Base-by-base conservation (phyloP, 2,113 vertebrate genomes). In the Chloebia gouldiae region DNA sequence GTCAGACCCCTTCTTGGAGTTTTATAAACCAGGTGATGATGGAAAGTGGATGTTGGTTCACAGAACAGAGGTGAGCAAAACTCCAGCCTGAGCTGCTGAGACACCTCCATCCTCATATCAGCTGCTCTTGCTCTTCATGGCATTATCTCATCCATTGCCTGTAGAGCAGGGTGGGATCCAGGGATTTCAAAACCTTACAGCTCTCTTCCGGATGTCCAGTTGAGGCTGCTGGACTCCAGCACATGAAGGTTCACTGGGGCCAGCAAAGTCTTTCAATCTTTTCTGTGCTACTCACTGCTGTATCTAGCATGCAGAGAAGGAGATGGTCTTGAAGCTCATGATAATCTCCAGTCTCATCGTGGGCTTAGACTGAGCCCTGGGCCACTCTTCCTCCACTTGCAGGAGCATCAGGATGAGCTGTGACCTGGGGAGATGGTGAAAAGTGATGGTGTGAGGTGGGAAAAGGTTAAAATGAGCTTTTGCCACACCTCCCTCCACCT, bases 41-140 rank as follows among this genome's bases (percentile, higher is more conserved):
- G 98, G 98, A 51, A 99, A 99, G 91, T 99, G 99, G 99, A 99
- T 99, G 99, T 98, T 99, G 95, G 99, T 99, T 44, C 99, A 99
- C 96, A 98, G 99, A 96, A 99, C 99, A 14, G 99, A 99, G 98
- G 99, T 99, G 95, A 88, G 97, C 37, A 7, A 1, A 18, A 33
- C 96, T 95, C 14, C 33, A 50, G 1, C 18, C 59, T 7, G 9
- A 64, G 51, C 37, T 68, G 59, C 65, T 86, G 49, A 44, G 65
- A 21, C 15, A 28, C 10, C 51, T 76, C 25, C 25, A 17, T 22
- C 57, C 49, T 75, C 54, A 23, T 9, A 13, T 30, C 37, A 39
- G 24, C 31, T 65, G 3, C 30, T 66, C 63, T 54, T 59, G 27
- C 42, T 11, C 28, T 31, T 86, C 6, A 1, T 39, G 40, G 15